Evolutionary conservation across 1,140 invertebrate species (phyloP).

Genomic region (Temnothorax curvispinosus): DNA sequence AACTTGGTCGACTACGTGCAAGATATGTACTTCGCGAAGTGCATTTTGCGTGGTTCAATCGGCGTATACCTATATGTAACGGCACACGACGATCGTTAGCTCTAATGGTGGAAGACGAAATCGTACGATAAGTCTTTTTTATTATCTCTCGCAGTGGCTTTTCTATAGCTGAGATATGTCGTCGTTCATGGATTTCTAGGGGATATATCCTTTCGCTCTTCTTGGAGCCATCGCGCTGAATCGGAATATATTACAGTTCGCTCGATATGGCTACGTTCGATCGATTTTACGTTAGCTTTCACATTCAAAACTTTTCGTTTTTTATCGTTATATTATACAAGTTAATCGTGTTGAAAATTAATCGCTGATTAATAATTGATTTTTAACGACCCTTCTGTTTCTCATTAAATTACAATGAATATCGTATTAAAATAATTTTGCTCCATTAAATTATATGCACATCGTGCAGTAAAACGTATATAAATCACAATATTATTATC

Average conservation of each 20-base stretch:
- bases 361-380: background rate
- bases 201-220: constrained; percentile 32
- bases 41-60: constrained; percentile 38
- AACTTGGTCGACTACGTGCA: constrained; percentile 29
- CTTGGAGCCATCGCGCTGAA: background rate
- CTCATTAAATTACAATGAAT: constrained; percentile 4
- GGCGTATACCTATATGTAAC: constrained; percentile 37
- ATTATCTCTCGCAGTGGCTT: constrained; percentile 9
- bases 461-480: background rate
- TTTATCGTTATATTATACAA: background rate
- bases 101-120: constrained; percentile 53
- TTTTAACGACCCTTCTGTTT: background rate
- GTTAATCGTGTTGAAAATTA: constrained; percentile 1
- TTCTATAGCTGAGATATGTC: constrained; percentile 37
- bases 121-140: constrained; percentile 50
- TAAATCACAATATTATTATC: constrained; percentile 1
- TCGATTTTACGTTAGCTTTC: constrained; percentile 22
- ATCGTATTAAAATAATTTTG: constrained; percentile 14
- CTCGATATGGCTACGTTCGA: background rate
- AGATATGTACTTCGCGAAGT: background rate
- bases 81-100: constrained; percentile 65
- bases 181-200: constrained; percentile 21
- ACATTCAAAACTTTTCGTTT: background rate
- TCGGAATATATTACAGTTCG: constrained; percentile 30
- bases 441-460: background rate